Conservation (phyloP, 2,888 invertebrate genomes). For the Drosophila peninsularis region DNA sequence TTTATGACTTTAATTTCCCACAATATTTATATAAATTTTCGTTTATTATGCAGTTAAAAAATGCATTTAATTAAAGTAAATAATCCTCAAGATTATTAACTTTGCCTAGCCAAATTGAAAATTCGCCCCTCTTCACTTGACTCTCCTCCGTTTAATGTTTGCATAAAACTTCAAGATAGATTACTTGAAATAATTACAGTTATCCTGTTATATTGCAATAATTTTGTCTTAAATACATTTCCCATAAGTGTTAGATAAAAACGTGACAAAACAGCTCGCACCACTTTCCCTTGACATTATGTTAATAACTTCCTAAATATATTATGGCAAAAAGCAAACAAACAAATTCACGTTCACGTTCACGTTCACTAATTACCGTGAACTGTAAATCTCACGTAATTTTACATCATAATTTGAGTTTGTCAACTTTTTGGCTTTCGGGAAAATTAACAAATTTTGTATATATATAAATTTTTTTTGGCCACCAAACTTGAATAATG, state of each 20-base stretch:
- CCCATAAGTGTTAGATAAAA: neutral
- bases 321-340: constrained; percentile 8
- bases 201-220: constrained; percentile 11
- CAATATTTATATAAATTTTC: no score
- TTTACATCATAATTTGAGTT: constrained; percentile 62
- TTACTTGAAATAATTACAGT: constrained; percentile 29
- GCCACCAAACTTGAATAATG: constrained; percentile 35
- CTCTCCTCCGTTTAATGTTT: constrained; percentile 6
- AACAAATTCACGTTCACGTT: constrained; percentile 33
- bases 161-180: constrained; percentile 13
- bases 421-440: constrained; percentile 61
- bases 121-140: neutral
- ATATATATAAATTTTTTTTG: constrained; percentile 2
- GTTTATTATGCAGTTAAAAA: no score
- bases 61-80: constrained; percentile 11
- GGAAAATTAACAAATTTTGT: constrained; percentile 18
- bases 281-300: constrained; percentile 45
- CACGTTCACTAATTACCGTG: constrained; percentile 48
- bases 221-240: neutral
- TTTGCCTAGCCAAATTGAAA: constrained; percentile 11
- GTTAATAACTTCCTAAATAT: constrained; percentile 50
- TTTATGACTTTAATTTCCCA: no score
- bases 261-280: constrained; percentile 14
- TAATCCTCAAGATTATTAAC: constrained; percentile 26
- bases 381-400: constrained; percentile 38